Evolutionary conservation across 2,797 vertebrate genomes (phyloP).

Genomic region (Lepus townsendii): DNA sequence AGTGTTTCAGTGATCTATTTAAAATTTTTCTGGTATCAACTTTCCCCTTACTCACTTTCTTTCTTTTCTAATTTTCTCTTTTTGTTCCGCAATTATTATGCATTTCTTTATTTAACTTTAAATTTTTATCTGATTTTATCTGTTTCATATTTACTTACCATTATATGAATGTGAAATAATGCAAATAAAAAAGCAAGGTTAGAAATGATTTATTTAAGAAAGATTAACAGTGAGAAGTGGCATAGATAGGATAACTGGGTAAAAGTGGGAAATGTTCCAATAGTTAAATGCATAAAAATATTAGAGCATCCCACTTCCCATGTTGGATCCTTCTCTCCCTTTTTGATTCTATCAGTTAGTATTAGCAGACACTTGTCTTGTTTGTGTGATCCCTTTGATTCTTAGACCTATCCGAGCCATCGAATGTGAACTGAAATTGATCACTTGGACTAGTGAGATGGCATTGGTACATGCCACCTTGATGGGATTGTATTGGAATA

Average conservation of each 20-base stretch:
- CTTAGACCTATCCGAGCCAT: no score
- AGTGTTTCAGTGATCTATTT: background rate
- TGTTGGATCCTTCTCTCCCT: no score
- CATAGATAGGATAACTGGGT: background rate
- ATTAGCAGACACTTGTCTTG: no score
- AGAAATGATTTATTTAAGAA: conserved; percentile 9
- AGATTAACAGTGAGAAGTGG: background rate
- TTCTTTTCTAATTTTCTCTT: background rate
- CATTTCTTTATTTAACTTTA: background rate
- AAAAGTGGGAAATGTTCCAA: background rate
- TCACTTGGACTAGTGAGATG: no score
- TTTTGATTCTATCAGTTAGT: no score
- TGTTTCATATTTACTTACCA: background rate
- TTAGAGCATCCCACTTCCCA: background rate
- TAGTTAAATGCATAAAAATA: background rate
- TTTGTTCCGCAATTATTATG: background rate
- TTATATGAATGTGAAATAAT: background rate
- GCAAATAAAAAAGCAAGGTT: background rate
- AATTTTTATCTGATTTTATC: conserved; percentile 14
- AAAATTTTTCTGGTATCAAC: background rate
- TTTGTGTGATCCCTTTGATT: no score
- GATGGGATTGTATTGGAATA: no score
- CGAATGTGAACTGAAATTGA: no score
- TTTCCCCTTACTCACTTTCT: background rate
- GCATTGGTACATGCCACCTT: no score